Conservation (phyloP, 2,113 vertebrate species). For the Hyaena hyaena region DNA sequence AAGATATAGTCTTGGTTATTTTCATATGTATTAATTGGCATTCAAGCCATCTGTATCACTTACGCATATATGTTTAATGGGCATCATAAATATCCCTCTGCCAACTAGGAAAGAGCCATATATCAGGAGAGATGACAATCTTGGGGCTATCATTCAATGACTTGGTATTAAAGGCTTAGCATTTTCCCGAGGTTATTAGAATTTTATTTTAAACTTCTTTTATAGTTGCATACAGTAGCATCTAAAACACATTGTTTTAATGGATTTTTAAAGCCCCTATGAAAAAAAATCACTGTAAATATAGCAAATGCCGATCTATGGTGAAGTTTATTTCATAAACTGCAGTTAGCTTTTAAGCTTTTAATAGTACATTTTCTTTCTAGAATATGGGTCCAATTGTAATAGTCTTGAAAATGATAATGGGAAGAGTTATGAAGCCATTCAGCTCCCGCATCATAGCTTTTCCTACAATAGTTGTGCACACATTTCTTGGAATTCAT, state of each 20-base stretch:
- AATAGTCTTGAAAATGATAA: not conserved
- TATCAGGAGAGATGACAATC: slow-evolving; percentile 62
- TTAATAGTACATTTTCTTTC: slow-evolving; percentile 1
- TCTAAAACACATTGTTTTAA: slow-evolving; percentile 42
- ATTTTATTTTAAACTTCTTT: slow-evolving; percentile 62
- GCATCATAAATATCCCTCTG: slow-evolving; percentile 60
- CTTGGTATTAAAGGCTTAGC: slow-evolving; percentile 51
- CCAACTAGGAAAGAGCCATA: slow-evolving; percentile 51
- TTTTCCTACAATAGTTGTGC: not conserved
- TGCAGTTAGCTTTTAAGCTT: not conserved
- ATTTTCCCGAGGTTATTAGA: slow-evolving; percentile 57
- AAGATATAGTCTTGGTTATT: slow-evolving; percentile 74
- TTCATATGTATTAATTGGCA: slow-evolving; percentile 74
- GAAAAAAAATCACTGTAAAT: not conserved
- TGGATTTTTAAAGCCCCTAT: slow-evolving; percentile 8
- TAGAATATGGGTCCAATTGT: slow-evolving; percentile 36
- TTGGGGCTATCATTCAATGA: slow-evolving; percentile 60
- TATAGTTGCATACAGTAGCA: not conserved
- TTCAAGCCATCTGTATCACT: slow-evolving; percentile 72
- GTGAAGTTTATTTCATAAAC: not conserved
- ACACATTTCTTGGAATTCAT: slow-evolving; percentile 34
- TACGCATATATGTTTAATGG: slow-evolving; percentile 54
- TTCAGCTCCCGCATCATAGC: not conserved
- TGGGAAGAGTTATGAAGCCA: not conserved
- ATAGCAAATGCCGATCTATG: not conserved